Conservation (phyloP, 2,888 invertebrate species). For the Hypomecis punctinalis region DNA sequence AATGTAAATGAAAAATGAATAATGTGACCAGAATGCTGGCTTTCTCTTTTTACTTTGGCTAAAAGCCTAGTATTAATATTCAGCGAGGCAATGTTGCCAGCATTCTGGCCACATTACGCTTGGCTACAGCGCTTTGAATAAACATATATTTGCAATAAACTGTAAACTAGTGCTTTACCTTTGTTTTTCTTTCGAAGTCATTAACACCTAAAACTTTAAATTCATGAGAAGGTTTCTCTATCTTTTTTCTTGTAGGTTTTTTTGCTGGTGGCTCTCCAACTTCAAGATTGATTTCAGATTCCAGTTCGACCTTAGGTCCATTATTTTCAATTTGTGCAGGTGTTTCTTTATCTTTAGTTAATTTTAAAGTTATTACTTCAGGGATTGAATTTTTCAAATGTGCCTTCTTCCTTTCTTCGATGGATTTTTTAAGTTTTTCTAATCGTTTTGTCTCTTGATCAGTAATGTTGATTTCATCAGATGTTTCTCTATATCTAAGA, state of each 20-base stretch:
- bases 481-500: slow-evolving; percentile 76
- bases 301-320: slow-evolving; percentile 49
- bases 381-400: slow-evolving; percentile 56
- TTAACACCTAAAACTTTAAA: slow-evolving; percentile 89
- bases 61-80: too few species aligned
- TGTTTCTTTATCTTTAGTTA: slow-evolving; percentile 37
- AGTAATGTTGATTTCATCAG: slow-evolving; percentile 63
- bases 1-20: neutral
- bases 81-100: too few species aligned
- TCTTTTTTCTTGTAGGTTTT: slow-evolving; percentile 33
- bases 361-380: slow-evolving; percentile 53
- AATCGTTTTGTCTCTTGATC: slow-evolving; percentile 84
- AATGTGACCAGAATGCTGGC: too few species aligned
- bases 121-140: too few species aligned
- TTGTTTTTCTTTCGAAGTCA: slow-evolving; percentile 83
- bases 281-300: slow-evolving; percentile 14
- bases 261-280: slow-evolving; percentile 37
- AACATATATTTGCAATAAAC: neutral
- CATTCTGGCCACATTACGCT: too few species aligned
- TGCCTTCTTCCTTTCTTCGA: slow-evolving; percentile 82
- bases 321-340: slow-evolving; percentile 40
- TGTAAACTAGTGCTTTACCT: slow-evolving; percentile 60
- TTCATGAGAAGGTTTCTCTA: slow-evolving; percentile 57
- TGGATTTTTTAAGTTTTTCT: slow-evolving; percentile 85
- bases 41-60: too few species aligned